phyloP scores from a whole-genome alignment of 2,113 vertebrate species.

The Ardeotis arabs region DNA sequence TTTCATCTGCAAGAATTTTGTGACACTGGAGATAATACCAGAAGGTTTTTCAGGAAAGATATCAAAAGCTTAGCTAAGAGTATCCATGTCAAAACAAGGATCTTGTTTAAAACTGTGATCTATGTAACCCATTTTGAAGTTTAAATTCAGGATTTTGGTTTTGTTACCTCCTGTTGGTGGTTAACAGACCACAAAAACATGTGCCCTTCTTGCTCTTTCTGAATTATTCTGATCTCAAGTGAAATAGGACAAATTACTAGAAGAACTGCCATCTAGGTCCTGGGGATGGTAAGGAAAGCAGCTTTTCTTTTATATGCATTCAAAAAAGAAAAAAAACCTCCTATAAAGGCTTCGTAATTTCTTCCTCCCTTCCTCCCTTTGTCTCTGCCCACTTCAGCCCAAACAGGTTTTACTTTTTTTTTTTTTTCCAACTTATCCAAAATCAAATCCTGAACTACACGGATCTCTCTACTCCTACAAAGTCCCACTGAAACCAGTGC shows the following conservation, averaged over 20 bases:
- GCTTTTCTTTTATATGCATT: too few relatives aligned
- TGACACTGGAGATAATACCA: not conserved
- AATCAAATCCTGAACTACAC: not conserved
- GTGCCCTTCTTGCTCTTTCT: not conserved
- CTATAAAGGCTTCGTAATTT: not conserved
- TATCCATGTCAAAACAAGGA: not conserved
- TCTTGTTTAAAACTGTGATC: not conserved
- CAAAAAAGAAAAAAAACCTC: not conserved
- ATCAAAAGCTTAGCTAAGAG: not conserved
- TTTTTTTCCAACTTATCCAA: not conserved
- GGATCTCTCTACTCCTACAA: fast-evolving
- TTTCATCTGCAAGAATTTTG: not conserved
- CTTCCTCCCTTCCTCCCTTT: not conserved
- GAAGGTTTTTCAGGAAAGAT: not conserved
- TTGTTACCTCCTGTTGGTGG: not conserved
- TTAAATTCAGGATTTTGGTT: not conserved
- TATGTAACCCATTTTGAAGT: not conserved
- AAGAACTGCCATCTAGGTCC: not conserved
- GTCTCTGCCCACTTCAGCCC: not conserved
- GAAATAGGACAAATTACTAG: not conserved
- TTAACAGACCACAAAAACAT: not conserved
- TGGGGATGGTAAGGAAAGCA: not conserved
- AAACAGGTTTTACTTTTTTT: not conserved
- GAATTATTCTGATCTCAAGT: not conserved
- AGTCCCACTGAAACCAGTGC: fast-evolving